A percentile compares a stretch with the other conserved stretches of the same genome.
Conservation (phyloP, 2,888 invertebrate species). For the Nephrotoma flavescens region DNA sequence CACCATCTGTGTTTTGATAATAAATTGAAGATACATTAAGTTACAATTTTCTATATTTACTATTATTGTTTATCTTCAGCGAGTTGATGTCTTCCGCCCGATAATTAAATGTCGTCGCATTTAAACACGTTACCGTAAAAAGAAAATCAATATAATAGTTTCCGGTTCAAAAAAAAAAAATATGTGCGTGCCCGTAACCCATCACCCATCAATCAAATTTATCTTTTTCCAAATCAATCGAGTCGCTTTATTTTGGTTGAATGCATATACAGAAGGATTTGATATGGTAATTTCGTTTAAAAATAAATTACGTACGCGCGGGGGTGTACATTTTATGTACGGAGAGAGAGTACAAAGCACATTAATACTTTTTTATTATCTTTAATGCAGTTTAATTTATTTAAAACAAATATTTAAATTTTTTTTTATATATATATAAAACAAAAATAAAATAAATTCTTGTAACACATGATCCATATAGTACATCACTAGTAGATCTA, state of each 20-base stretch:
- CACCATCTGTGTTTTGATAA: background rate
- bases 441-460: background rate
- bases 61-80: background rate
- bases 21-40: background rate
- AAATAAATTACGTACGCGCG: background rate
- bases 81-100: background rate
- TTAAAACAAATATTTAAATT: background rate
- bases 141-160: background rate
- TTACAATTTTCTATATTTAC: background rate
- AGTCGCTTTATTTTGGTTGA: background rate
- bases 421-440: no score
- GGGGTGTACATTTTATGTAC: background rate
- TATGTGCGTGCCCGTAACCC: background rate
- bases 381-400: background rate
- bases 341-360: background rate
- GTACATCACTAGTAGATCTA: background rate
- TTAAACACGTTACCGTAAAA: background rate
- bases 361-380: background rate
- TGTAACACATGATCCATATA: background rate
- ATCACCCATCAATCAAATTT: background rate
- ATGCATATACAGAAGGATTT: background rate
- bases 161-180: background rate
- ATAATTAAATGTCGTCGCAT: background rate
- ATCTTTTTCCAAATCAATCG: background rate
- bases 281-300: background rate